Percentiles rank a stretch among this genome's conserved stretches.
phyloP scores from a whole-genome alignment of 2,888 invertebrate species.

The Scrobipalpa atriplicella region DNA sequence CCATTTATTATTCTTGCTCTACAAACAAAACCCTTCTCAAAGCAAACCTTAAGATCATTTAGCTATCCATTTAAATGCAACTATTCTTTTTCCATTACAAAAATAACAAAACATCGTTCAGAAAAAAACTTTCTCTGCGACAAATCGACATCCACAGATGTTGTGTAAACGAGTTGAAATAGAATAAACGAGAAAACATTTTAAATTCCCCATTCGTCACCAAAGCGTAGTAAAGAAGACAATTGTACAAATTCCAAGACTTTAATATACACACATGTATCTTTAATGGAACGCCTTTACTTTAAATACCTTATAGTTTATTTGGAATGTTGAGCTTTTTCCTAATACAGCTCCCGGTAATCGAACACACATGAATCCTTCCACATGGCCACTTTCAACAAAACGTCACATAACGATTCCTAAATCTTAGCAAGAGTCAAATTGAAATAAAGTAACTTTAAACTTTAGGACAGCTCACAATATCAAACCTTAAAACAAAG shows the following conservation, averaged over 20 bases:
- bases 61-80: too few species aligned
- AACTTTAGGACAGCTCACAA: slow-evolving; percentile 66
- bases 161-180: slow-evolving; percentile 11
- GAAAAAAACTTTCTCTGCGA: not conserved
- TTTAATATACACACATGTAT: slow-evolving; percentile 27
- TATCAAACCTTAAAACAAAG: slow-evolving; percentile 67
- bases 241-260: slow-evolving; percentile 20
- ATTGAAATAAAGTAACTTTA: slow-evolving; percentile 28
- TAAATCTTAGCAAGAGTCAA: slow-evolving; percentile 28
- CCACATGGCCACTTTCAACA: slow-evolving; percentile 24
- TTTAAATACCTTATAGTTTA: slow-evolving; percentile 21
- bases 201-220: not conserved
- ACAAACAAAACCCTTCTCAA: not conserved
- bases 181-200: too few species aligned
- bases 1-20: too few species aligned
- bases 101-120: not conserved
- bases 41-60: not conserved
- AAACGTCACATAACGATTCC: slow-evolving; percentile 27
- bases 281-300: not conserved
- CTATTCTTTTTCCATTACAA: too few species aligned
- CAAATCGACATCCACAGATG: not conserved
- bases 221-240: not conserved
- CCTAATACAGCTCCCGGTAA: slow-evolving; percentile 11
- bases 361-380: slow-evolving; percentile 17
- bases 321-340: slow-evolving; percentile 20